Evolutionary conservation across 2,113 vertebrate species (phyloP), one percentile per base, ranked within the genome.

Genomic region (Sisor rabdophorus): DNA sequence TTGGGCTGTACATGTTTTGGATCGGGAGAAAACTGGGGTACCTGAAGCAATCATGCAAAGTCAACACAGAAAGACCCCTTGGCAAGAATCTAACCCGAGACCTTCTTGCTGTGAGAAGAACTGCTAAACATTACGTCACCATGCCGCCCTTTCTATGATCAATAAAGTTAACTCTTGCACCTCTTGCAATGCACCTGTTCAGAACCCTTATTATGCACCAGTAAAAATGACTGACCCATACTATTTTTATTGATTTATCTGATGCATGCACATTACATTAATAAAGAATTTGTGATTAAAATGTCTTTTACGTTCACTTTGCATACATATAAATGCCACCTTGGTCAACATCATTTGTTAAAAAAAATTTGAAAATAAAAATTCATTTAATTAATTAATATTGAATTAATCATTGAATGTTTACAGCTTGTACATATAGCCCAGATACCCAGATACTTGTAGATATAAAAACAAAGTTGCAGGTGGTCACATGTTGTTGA

Each of bases 401-500:
- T n/a, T n/a, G n/a, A n/a, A 22, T 48, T 48, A 53, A 32, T 50
- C 24, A 12, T 60, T 60, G 8, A 32, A 61, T 74, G 32, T 63
- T 50, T 36, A 19, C 32, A 52, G 20, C 4, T 52, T 77, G 32
- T 44, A 44, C 5, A 68, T 22, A 76, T 44, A 24, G 36, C 55
- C 7, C 3, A 6, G 10, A 72, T 17, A n/a, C n/a, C n/a, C n/a
- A n/a, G n/a, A n/a, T n/a, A 50, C 69, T 24, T n/a, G 4, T 56
- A 28, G 71, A 72, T 60, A 47, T 26, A 17, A 64, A n/a, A 64
- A 71, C 40, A 78, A 61, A 32, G 20, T 26, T 70, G 69, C 80
- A 79, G 77, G 73, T 82, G 81, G 15, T 59, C 16, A 28, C 63
- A 48, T 65, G 74, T 71, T 71, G 47, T 50, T 47, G 32, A 81